These are phyloP conservation scores for Drosophila setosimentum DNA, from an alignment of 2,888 invertebrate genomes.

Conservation along the genomic window DNA sequence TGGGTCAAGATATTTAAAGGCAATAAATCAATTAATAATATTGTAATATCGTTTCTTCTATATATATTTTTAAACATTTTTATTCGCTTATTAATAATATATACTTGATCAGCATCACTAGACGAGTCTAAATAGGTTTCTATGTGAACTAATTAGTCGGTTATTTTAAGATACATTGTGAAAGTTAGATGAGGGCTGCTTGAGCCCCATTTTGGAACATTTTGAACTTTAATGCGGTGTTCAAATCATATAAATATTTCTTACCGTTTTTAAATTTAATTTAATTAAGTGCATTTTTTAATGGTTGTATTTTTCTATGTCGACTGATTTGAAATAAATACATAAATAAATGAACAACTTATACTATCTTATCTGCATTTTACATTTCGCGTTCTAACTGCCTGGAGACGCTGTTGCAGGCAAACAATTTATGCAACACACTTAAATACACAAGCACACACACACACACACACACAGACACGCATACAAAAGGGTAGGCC, in stretches of 20 bases:
- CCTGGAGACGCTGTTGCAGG: constrained; percentile 20
- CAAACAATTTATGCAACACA: constrained; percentile 28
- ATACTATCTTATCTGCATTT: constrained; percentile 24
- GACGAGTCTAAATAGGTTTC: background rate
- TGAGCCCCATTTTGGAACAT: background rate
- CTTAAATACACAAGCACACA: background rate
- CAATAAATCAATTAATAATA: background rate
- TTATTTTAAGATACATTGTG: background rate
- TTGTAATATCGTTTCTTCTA: background rate
- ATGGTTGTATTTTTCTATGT: background rate
- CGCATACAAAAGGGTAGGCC: constrained; percentile 65
- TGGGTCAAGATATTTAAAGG: background rate
- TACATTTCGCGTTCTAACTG: constrained; percentile 6
- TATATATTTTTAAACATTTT: background rate
- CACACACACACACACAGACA: constrained; percentile 10
- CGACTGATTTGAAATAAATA: background rate
- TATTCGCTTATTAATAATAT: background rate
- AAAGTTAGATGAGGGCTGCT: background rate
- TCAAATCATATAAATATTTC: no score
- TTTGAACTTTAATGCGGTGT: no score
- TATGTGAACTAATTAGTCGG: background rate
- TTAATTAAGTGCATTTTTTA: background rate
- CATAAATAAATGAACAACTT: background rate
- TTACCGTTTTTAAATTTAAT: background rate
- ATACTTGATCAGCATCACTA: background rate